Evolutionary conservation across 2,888 invertebrate species (phyloP).

Genomic region (Luperina nickerlii): DNA sequence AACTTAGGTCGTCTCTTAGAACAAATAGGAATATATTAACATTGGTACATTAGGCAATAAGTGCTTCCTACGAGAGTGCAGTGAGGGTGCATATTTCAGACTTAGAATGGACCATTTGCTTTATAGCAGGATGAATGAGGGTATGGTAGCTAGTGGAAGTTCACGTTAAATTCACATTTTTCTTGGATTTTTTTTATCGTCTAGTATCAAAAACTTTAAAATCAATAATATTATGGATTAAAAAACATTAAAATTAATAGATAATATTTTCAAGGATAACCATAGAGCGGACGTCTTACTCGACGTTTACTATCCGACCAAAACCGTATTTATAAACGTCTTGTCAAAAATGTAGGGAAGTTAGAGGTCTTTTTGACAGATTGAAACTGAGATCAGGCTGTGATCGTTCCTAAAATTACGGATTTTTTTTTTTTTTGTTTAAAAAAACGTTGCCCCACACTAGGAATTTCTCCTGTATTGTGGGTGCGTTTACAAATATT

Average conservation of each 20-base stretch:
- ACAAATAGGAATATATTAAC: constrained; percentile 12
- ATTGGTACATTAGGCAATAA: constrained; percentile 19
- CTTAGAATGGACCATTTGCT: constrained; percentile 1
- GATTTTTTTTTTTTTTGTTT: no score
- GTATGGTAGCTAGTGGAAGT: neutral
- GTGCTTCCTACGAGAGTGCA: neutral
- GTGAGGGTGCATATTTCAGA: neutral
- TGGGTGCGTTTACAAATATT: no score
- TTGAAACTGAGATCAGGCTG: no score
- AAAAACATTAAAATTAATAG: no score
- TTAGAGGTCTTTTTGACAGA: no score
- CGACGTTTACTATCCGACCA: neutral
- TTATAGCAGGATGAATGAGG: neutral
- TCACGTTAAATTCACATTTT: neutral
- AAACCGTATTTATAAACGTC: no score
- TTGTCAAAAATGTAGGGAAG: no score
- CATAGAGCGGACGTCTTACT: no score
- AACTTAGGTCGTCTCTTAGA: neutral
- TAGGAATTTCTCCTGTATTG: no score
- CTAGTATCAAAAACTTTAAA: neutral
- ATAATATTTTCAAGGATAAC: no score
- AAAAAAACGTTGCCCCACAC: no score
- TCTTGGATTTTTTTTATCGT: neutral
- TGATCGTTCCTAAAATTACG: no score
- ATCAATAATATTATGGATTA: neutral